Conservation (phyloP, 2,888 invertebrate genomes). For the Choreutis nemorana region DNA sequence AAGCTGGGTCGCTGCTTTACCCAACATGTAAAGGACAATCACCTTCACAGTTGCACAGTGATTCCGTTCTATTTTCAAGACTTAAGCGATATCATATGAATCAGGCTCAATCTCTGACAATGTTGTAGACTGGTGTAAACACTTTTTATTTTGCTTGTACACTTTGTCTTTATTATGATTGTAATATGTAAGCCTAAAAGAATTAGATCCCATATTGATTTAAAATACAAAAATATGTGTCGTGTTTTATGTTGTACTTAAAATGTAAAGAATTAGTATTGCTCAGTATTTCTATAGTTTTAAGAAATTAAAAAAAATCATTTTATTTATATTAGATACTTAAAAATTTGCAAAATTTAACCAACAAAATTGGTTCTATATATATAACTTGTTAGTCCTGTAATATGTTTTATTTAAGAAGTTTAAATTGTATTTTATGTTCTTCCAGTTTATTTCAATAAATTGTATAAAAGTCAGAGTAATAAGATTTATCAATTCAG, state of each 20-base stretch:
- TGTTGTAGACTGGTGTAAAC: slow-evolving; percentile 16
- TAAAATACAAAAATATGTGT: no score
- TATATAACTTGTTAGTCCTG: slow-evolving; percentile 19
- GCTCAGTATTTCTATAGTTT: slow-evolving; percentile 64
- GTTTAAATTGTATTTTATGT: slow-evolving; percentile 17
- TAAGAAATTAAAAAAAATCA: slow-evolving; percentile 49
- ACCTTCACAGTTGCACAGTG: slow-evolving; percentile 47
- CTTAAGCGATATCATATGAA: no score
- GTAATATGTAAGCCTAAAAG: no score
- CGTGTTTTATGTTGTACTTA: slow-evolving; percentile 26
- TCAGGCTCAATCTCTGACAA: slow-evolving; percentile 26
- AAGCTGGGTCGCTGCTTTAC: slow-evolving; percentile 41
- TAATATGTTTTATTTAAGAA: slow-evolving; percentile 15
- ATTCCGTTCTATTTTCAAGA: slow-evolving; percentile 22
- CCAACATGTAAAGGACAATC: slow-evolving; percentile 20
- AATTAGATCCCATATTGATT: no score
- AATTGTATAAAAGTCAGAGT: slow-evolving; percentile 20
- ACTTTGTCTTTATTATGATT: no score
- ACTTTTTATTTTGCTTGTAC: slow-evolving; percentile 34
- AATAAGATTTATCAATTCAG: slow-evolving; percentile 30
- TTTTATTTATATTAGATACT: slow-evolving; percentile 41
- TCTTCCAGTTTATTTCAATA: slow-evolving; percentile 35
- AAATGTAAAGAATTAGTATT: slow-evolving; percentile 50
- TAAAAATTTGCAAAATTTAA: background rate
- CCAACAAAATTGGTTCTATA: slow-evolving; percentile 32